Evolutionary conservation across 2,888 invertebrate genomes (phyloP), one percentile per base, ranked within the genome.

Genomic region (Holacanthella duospinosa): DNA sequence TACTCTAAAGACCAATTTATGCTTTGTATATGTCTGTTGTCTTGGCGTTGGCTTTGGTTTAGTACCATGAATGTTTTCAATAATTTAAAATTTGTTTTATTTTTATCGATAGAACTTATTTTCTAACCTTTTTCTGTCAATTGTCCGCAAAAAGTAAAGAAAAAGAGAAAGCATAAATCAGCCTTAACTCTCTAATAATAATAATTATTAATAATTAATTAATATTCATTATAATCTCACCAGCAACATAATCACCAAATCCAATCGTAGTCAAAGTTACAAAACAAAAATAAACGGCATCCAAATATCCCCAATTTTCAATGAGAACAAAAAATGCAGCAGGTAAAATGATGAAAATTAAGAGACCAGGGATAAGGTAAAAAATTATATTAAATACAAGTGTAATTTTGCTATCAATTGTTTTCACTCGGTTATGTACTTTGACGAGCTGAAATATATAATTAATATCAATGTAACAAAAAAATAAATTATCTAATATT

Each of bases 191-290:
- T n/a, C n/a, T n/a, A n/a, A n/a, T n/a, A n/a, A n/a, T n/a, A n/a
- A n/a, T n/a, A n/a, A n/a, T n/a, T n/a, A n/a, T n/a, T n/a, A n/a
- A n/a, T n/a, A n/a, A n/a, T n/a, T n/a, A n/a, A n/a, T n/a, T n/a
- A n/a, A n/a, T n/a, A n/a, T n/a, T n/a, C n/a, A n/a, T n/a, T n/a
- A n/a, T n/a, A n/a, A n/a, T n/a, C 72, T 74, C 78, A 88, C 89
- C 89, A 77, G 93, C 91, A 29, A 93, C 92, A 75, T 85, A 85
- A 77, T 93, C 93, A n/a, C 93, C 93, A 77, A 93, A 93, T 44
- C 93, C 93, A 69, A 93, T 93, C 2, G 91, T 91, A 1, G 90
- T 88, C 16, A 89, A 81, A 0, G 90, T 89, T 19, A 91, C 89
- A 75, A 89, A 93, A 25, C 90, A 86, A 75, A 88, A 93, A 76